phyloP scores from a whole-genome alignment of 2,113 vertebrate species.

The Caracal caracal region DNA sequence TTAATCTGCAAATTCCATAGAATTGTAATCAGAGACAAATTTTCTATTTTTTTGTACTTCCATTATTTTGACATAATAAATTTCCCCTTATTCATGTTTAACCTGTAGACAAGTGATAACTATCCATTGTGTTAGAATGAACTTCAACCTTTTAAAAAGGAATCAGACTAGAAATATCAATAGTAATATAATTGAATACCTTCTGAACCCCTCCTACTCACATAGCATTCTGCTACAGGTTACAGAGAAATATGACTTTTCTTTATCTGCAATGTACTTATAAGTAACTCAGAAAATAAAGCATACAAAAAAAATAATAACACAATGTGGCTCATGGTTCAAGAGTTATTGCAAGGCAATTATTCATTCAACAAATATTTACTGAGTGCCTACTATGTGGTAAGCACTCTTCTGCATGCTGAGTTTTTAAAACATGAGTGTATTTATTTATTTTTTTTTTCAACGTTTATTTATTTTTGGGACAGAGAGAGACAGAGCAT shows the following conservation, averaged over 20 bases:
- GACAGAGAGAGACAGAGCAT: no score
- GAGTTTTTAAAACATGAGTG: neutral
- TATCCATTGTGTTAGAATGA: neutral
- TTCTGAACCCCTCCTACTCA: neutral
- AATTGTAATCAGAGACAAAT: neutral
- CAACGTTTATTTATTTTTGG: no score
- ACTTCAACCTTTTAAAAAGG: neutral
- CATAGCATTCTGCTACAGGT: neutral
- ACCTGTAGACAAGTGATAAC: neutral
- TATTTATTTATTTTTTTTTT: no score
- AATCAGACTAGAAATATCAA: neutral
- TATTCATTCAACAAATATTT: constrained; percentile 19
- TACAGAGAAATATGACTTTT: neutral
- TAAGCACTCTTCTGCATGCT: neutral
- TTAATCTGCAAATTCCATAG: neutral
- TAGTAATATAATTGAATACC: neutral
- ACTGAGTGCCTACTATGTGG: neutral
- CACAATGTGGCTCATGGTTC: neutral
- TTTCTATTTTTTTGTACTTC: neutral
- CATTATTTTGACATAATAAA: neutral
- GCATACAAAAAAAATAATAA: neutral
- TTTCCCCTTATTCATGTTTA: neutral
- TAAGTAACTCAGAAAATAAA: constrained; percentile 45
- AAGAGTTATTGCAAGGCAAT: neutral
- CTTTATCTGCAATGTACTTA: neutral